phyloP scores from a whole-genome alignment of 2,888 invertebrate species.

The Ophion ventricosus region DNA sequence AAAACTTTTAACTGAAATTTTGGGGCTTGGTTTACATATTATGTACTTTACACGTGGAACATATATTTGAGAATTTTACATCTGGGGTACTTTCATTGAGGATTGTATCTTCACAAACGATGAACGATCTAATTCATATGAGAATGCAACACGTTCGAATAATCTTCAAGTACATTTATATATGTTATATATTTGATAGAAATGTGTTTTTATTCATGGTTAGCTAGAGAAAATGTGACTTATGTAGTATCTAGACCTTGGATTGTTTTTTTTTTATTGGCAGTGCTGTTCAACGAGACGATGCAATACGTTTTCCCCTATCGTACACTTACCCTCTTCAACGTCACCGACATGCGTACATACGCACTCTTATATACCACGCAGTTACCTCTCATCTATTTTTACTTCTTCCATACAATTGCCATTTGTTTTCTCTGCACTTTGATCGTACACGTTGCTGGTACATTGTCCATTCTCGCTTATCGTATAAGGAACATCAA shows the following conservation, averaged over 20 bases:
- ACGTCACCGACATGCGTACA: slow-evolving; percentile 33
- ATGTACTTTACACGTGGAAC: too few relatives aligned
- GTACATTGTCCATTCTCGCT: slow-evolving; percentile 65
- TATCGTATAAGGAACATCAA: not conserved
- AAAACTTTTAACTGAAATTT: too few relatives aligned
- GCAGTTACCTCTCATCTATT: slow-evolving; percentile 61
- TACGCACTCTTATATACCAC: slow-evolving; percentile 48
- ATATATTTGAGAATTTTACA: too few relatives aligned
- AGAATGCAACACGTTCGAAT: not conserved
- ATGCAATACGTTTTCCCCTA: slow-evolving; percentile 31
- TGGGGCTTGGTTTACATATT: too few relatives aligned
- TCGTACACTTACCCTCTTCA: slow-evolving; percentile 44
- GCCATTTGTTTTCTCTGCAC: slow-evolving; percentile 63
- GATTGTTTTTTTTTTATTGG: not conserved
- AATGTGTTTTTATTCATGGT: not conserved
- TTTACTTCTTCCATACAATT: slow-evolving; percentile 52
- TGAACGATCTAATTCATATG: too few relatives aligned
- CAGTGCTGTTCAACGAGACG: slow-evolving; percentile 39
- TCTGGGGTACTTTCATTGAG: too few relatives aligned
- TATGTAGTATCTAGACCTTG: not conserved
- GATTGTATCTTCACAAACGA: too few relatives aligned
- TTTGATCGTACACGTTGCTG: slow-evolving; percentile 66
- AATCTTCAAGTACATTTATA: not conserved
- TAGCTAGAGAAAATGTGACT: not conserved
- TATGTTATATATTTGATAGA: not conserved